phyloP scores from a whole-genome alignment of 1,140 invertebrate species.

The Cataglyphis hispanica region DNA sequence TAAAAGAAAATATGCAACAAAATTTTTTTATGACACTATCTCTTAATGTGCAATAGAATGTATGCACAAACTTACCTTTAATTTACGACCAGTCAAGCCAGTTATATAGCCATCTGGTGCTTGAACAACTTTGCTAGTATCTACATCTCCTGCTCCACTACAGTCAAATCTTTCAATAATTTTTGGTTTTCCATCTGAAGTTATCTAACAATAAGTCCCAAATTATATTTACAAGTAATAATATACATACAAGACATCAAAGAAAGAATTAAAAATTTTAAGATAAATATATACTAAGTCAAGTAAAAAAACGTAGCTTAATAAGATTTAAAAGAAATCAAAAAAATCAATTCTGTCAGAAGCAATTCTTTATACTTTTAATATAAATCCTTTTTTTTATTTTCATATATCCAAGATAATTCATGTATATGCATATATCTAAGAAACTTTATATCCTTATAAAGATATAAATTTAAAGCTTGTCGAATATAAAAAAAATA shows the following conservation, averaged over 20 bases:
- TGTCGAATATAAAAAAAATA: neutral
- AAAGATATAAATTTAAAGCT: slow-evolving; percentile 14
- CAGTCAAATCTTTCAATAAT: slow-evolving; percentile 98
- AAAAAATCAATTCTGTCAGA: no score
- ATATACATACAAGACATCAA: neutral
- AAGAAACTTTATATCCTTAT: neutral
- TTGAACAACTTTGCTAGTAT: slow-evolving; percentile 94
- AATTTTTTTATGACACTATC: neutral
- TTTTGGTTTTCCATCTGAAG: slow-evolving; percentile 95
- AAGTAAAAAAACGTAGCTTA: no score
- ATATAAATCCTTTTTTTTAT: no score
- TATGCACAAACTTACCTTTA: slow-evolving; percentile 90
- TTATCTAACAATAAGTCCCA: slow-evolving; percentile 88
- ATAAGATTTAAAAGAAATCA: no score
- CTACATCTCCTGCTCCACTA: slow-evolving; percentile 97
- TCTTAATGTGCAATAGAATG: neutral
- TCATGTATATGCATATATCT: neutral
- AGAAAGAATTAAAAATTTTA: no score
- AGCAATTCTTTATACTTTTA: no score
- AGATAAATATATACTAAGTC: no score
- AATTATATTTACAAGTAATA: slow-evolving; percentile 3
- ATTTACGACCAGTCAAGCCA: slow-evolving; percentile 94
- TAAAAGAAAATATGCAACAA: no score
- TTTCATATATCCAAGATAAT: neutral
- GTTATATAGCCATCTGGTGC: slow-evolving; percentile 92